Conservation (phyloP, 2,113 vertebrate genomes). For the Cepphus grylle region DNA sequence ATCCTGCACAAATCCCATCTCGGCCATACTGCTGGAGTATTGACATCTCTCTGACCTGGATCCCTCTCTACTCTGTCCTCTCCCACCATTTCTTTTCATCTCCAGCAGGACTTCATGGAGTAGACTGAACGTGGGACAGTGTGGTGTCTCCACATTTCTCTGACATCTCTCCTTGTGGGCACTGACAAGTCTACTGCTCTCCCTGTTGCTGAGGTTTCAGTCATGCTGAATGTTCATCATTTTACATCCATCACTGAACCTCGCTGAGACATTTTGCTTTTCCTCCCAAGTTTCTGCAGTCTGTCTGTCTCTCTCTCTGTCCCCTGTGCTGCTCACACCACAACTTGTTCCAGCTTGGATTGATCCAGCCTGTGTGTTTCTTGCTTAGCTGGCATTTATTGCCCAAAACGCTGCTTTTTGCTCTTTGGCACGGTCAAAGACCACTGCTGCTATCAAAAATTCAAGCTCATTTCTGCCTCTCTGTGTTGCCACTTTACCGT, state of each 20-base stretch:
- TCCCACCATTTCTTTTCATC: not conserved
- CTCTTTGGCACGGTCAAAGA: not conserved
- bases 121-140: not conserved
- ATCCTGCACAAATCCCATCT: not conserved
- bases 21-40: not conserved
- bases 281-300: not conserved
- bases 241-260: not conserved
- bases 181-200: not conserved
- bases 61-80: not conserved
- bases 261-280: not conserved
- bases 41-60: not conserved
- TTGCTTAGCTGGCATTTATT: not conserved
- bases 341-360: not conserved
- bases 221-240: rapidly evolving
- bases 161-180: not conserved
- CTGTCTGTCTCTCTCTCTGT: not conserved
- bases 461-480: not conserved
- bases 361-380: not conserved
- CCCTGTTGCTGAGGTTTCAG: not conserved
- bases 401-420: not conserved
- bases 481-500: not conserved
- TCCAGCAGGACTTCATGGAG: not conserved
- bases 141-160: not conserved
- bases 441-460: not conserved
- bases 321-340: not conserved